Base-by-base conservation (phyloP, 1,140 invertebrate genomes). In the Ips typographus region DNA sequence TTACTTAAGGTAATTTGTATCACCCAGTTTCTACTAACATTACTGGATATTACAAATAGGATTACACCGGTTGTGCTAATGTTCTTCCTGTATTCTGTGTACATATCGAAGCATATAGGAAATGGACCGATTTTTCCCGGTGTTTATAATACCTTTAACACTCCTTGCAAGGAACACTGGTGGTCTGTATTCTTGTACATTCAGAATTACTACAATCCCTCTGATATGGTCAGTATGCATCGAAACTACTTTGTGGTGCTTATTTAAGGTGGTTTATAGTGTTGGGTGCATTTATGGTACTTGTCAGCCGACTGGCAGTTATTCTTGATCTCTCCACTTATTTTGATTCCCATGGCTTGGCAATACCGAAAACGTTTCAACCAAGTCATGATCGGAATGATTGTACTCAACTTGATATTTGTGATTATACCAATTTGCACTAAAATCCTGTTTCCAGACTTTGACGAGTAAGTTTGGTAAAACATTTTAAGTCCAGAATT, bases 231-330 rank as follows among this genome's bases (percentile, higher is more conserved):
- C 73, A 76, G 72, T 67, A 71, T 62, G 3, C 53, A 37, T 7
- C 38, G 57, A 42, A 59, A 41, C n/a, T 41, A 2, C 38, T 2
- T 6, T 37, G 22, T 6, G 3, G 44, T 49, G 44, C 1, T 49
- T 3, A 2, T 2, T 49, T 49, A 49, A 49, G 44, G 44, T 8
- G 3, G 2, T 49, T 49, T 83, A 52, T 74, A 89, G 89, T 91
- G 91, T 77, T 59, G 84, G 2, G 65, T 68, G 2, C 84, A 84
- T n/a, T 79, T 83, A 0, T 86, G 84, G 84, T 85, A 84, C 65
- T 65, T 86, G 37, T 81, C 90, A 1, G 88, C 90, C 42, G 91
- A 93, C 73, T 88, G 91, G 81, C 90, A 92, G 76, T 84, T 91
- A 61, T 90, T 88, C 72, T 75, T 89, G 7, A 59, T 90, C 40